Percentiles rank a stretch among this genome's conserved stretches.
Evolutionary conservation across 2,888 invertebrate genomes (phyloP).

Genomic region (Hymenopus coronatus): DNA sequence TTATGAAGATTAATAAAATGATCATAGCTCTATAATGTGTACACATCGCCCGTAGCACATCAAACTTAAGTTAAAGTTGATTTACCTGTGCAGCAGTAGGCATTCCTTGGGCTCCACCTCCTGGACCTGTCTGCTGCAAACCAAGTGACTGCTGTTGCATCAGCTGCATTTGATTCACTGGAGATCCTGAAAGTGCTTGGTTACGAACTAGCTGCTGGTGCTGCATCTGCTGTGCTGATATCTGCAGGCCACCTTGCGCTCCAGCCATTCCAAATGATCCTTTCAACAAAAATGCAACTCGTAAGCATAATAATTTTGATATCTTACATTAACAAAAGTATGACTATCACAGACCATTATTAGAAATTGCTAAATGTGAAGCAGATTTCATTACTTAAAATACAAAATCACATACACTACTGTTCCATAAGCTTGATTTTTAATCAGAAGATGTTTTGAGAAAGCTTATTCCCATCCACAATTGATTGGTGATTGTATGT

Average conservation of each 20-base stretch:
- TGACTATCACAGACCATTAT: too few species aligned
- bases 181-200: slow-evolving; percentile 18
- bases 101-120: background rate
- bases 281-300: slow-evolving; percentile 27
- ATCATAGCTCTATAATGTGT: too few species aligned
- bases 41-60: too few species aligned
- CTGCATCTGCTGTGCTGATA: slow-evolving; percentile 45
- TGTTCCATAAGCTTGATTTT: too few species aligned
- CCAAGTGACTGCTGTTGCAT: slow-evolving; percentile 35
- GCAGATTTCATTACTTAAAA: too few species aligned
- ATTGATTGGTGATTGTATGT: too few species aligned
- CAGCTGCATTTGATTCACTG: slow-evolving; percentile 32
- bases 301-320: background rate
- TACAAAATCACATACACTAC: too few species aligned
- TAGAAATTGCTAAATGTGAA: too few species aligned
- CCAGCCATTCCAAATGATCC: slow-evolving; percentile 47
- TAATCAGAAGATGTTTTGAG: too few species aligned
- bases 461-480: too few species aligned
- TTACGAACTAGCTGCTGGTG: slow-evolving; percentile 29
- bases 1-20: too few species aligned
- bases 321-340: background rate
- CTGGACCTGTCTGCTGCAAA: slow-evolving; percentile 23
- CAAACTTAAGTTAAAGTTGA: background rate
- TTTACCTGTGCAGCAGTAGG: slow-evolving; percentile 44
- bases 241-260: slow-evolving; percentile 48